Conservation (phyloP, 2,113 vertebrate genomes). For the Opisthocomus hoazin region DNA sequence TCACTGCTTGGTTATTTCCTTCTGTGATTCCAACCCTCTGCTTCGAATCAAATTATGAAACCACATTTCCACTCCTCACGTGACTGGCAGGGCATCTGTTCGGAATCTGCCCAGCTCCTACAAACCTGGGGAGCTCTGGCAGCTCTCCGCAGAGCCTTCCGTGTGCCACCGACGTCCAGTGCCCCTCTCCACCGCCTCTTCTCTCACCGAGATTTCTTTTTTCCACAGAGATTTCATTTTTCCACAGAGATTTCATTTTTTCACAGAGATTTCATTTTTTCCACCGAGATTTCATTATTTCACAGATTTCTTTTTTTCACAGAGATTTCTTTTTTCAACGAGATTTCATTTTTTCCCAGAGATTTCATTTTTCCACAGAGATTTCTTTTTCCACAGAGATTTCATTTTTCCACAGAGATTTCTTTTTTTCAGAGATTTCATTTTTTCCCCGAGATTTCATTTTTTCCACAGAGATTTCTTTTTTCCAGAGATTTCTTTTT, state of each 20-base stretch:
- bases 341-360: neutral
- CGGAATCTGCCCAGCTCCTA: neutral
- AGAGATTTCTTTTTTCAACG: neutral
- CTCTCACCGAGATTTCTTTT: fast-evolving
- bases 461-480: neutral
- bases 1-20: neutral
- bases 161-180: neutral
- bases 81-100: neutral
- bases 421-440: neutral
- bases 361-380: neutral
- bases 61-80: neutral
- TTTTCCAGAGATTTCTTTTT: neutral
- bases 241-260: too few species aligned
- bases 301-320: too few species aligned
- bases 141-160: neutral
- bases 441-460: too few species aligned
- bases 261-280: neutral
- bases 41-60: neutral
- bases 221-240: neutral
- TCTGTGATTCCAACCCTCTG: neutral
- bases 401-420: neutral
- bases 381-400: fast-evolving
- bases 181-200: neutral
- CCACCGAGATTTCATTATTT: fast-evolving
- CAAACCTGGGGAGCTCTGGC: neutral